A percentile compares a stretch with the other conserved stretches of the same genome.
phyloP scores from a whole-genome alignment of 2,113 vertebrate species.

The Dicrurus megarhynchus region DNA sequence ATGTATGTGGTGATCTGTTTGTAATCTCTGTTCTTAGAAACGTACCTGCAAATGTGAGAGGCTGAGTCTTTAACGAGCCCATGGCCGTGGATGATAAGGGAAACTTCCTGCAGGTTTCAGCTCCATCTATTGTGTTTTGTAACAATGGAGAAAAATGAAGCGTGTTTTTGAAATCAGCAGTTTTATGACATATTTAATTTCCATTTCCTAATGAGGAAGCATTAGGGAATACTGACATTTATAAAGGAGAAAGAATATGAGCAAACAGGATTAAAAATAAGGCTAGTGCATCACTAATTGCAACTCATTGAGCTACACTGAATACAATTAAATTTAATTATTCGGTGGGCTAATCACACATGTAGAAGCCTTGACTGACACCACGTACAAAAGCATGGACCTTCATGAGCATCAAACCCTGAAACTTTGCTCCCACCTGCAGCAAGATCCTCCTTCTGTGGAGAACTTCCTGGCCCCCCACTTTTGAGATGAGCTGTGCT shows the following conservation, averaged over 20 bases:
- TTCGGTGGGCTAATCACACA: accelerated
- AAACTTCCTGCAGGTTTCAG: conserved; percentile 7
- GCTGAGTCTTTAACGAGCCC: neutral
- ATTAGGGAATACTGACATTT: neutral
- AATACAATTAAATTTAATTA: neutral
- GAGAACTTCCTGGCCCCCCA: neutral
- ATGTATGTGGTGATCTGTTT: neutral
- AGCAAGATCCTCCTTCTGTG: neutral
- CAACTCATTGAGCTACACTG: neutral
- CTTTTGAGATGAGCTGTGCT: neutral
- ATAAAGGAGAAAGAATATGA: neutral
- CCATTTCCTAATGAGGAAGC: neutral
- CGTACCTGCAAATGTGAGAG: neutral
- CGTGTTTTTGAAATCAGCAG: conserved; percentile 7
- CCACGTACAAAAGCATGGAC: neutral
- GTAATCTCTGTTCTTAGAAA: neutral
- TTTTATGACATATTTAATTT: neutral
- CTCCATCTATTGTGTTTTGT: neutral
- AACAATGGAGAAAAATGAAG: conserved; percentile 31
- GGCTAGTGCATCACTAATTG: neutral
- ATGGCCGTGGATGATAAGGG: neutral
- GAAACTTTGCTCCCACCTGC: neutral
- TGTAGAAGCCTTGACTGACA: neutral
- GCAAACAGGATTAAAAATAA: neutral
- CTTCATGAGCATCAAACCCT: neutral